A percentile compares a stretch with the other conserved stretches of the same genome.
These are phyloP conservation scores for Hemibagrus guttatus DNA, from an alignment of 2,797 vertebrate species.

Conservation along the genomic window DNA sequence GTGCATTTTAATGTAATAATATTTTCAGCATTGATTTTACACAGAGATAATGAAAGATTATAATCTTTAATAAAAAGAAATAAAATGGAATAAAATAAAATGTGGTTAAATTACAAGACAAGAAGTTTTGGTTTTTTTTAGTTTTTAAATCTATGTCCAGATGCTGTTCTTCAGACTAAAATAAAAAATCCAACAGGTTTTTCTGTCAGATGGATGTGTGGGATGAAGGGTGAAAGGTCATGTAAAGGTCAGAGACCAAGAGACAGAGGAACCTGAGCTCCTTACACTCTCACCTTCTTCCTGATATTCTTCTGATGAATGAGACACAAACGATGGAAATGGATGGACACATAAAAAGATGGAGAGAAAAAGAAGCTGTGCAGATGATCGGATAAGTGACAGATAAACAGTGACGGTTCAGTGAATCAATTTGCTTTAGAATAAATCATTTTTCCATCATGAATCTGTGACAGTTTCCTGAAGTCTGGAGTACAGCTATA, in stretches of 20 bases:
- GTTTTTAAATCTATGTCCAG: neutral
- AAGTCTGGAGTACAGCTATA: neutral
- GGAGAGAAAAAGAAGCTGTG: conserved; percentile 21
- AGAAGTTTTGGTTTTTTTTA: too few relatives aligned
- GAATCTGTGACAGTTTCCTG: neutral
- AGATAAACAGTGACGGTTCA: neutral
- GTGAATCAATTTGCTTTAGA: neutral
- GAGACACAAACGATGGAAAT: conserved; percentile 4
- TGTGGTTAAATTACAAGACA: too few relatives aligned
- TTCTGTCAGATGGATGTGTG: neutral
- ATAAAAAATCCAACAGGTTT: neutral
- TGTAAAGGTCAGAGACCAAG: conserved; percentile 7
- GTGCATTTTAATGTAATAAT: neutral
- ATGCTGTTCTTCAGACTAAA: neutral
- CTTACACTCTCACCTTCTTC: conserved; percentile 52
- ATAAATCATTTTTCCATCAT: neutral
- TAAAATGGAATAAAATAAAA: neutral
- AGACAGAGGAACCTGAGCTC: neutral
- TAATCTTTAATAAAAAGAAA: neutral
- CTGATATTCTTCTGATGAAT: conserved; percentile 52
- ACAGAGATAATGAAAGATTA: neutral
- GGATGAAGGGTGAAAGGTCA: neutral
- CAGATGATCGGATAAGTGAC: neutral
- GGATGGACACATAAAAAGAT: neutral
- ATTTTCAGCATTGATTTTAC: neutral